Evolutionary conservation across 2,888 invertebrate species (phyloP).

Genomic region (Gasteruption jaculator): DNA sequence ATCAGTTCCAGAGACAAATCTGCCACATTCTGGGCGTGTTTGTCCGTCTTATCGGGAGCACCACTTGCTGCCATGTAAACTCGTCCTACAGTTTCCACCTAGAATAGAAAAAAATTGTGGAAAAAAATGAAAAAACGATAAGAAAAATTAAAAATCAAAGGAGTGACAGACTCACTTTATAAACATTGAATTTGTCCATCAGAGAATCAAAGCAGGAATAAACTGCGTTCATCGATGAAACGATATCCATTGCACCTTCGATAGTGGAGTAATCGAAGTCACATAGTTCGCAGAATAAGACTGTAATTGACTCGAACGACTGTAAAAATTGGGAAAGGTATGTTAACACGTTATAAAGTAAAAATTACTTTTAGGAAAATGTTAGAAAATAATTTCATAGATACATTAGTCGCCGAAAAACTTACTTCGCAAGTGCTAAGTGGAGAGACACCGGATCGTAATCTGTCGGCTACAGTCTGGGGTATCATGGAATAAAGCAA

Average conservation of each 20-base stretch:
- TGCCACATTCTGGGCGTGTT: conserved; percentile 74
- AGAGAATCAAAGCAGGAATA: conserved; percentile 81
- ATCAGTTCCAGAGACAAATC: conserved; percentile 75
- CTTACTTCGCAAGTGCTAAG: conserved; percentile 74
- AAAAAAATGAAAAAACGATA: neutral
- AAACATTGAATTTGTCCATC: conserved; percentile 79
- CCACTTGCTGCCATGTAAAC: conserved; percentile 91
- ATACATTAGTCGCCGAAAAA: too few species aligned
- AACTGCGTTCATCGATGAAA: conserved; percentile 79
- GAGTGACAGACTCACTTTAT: conserved; percentile 62
- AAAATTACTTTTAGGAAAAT: too few species aligned
- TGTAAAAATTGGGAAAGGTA: conserved; percentile 47
- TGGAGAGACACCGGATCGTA: conserved; percentile 71
- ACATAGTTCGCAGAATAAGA: conserved; percentile 74
- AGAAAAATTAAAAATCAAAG: conserved; percentile 1
- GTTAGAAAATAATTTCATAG: conserved; percentile 40
- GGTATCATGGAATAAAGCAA: conserved; percentile 91
- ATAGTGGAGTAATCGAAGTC: conserved; percentile 60
- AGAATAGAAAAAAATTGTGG: neutral
- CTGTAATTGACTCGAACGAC: conserved; percentile 74
- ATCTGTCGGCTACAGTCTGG: conserved; percentile 74
- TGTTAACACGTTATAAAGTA: too few species aligned
- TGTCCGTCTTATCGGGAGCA: conserved; percentile 70
- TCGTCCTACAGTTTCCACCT: conserved; percentile 93
- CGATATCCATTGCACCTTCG: conserved; percentile 70